These are phyloP conservation scores for Trypoxylon attenuatum DNA, from an alignment of 2,888 invertebrate species.

Conservation along the genomic window DNA sequence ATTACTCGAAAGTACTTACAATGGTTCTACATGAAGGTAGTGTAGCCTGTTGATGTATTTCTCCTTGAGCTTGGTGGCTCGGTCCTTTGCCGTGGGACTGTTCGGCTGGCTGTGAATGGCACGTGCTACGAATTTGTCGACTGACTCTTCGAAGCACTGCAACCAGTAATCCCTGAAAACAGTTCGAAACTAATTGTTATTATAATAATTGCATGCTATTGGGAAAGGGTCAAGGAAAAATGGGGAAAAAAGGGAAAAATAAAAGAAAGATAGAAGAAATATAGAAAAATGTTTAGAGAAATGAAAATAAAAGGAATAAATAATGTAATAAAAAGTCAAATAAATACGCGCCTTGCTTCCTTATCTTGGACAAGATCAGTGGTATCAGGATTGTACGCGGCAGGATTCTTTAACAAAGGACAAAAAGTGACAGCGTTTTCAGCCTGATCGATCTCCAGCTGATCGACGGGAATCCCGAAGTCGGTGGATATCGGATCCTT, in stretches of 20 bases:
- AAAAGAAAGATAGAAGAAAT: no score
- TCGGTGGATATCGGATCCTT: slow-evolving; percentile 75
- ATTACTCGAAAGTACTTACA: slow-evolving; percentile 77
- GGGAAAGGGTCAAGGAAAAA: no score
- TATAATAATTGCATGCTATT: neutral
- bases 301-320: no score
- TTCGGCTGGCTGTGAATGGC: slow-evolving; percentile 87
- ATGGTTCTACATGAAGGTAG: slow-evolving; percentile 85
- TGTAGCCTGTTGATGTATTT: slow-evolving; percentile 88
- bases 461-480: slow-evolving; percentile 70
- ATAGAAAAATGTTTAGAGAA: no score
- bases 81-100: slow-evolving; percentile 83
- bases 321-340: no score
- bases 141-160: slow-evolving; percentile 89
- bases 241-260: no score
- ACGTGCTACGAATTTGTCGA: slow-evolving; percentile 88
- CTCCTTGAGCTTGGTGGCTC: slow-evolving; percentile 88
- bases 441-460: slow-evolving; percentile 73
- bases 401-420: slow-evolving; percentile 85
- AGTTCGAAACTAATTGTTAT: slow-evolving; percentile 1
- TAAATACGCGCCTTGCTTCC: slow-evolving; percentile 84
- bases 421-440: slow-evolving; percentile 79
- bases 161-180: slow-evolving; percentile 90
- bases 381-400: slow-evolving; percentile 92
- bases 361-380: slow-evolving; percentile 90